Evolutionary conservation across 2,888 invertebrate species (phyloP).

Genomic region (Hoplodrina ambigua): DNA sequence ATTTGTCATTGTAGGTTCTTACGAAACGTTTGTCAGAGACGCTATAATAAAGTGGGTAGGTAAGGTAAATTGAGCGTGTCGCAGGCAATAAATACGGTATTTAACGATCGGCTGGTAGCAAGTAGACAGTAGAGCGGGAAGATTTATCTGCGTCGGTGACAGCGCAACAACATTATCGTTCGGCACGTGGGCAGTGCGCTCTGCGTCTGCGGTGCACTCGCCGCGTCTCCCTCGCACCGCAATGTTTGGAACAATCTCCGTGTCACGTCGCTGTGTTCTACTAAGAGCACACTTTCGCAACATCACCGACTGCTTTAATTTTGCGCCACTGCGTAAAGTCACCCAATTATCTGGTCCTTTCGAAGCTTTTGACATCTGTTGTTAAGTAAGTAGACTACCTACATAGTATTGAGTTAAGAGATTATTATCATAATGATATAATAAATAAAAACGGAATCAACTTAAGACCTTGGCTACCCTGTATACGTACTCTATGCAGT

Average conservation of each 20-base stretch:
- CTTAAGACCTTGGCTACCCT: conserved; percentile 57
- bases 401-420: conserved; percentile 4
- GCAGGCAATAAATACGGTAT: conserved; percentile 68
- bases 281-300: conserved; percentile 68
- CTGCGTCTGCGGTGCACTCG: conserved; percentile 47
- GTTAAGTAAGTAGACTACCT: neutral
- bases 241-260: conserved; percentile 68
- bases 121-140: conserved; percentile 67
- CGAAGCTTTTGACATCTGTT: conserved; percentile 25
- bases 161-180: conserved; percentile 76
- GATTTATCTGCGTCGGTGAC: conserved; percentile 75
- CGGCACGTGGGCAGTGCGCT: conserved; percentile 73
- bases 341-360: conserved; percentile 53
- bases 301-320: conserved; percentile 59
- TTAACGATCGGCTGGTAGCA: conserved; percentile 71
- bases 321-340: conserved; percentile 62
- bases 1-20: conserved; percentile 44
- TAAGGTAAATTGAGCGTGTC: conserved; percentile 54
- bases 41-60: conserved; percentile 50
- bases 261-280: conserved; percentile 63
- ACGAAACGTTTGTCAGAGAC: conserved; percentile 44
- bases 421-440: conserved; percentile 14
- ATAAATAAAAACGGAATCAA: conserved; percentile 47
- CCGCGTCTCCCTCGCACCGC: conserved; percentile 71
- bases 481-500: conserved; percentile 21